Base-by-base conservation (phyloP, 2,113 vertebrate species). In the Cyanoliseus patagonus region DNA sequence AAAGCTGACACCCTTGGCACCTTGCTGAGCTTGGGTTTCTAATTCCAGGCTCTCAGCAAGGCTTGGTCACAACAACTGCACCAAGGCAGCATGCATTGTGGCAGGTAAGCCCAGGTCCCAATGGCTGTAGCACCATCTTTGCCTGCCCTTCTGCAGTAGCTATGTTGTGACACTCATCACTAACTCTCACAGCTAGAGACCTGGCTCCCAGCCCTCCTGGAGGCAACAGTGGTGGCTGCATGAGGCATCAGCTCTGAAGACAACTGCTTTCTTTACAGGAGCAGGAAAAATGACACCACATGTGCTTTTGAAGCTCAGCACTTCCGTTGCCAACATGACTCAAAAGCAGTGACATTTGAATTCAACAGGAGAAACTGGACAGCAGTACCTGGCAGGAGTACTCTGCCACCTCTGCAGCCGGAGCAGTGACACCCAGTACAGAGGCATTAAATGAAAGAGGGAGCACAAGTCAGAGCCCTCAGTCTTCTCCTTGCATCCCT, bases 391-490 rank as follows among this genome's bases (percentile, higher is more conserved):
- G 91, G 51, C 37, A 63, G n/a, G 46, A 42, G 15, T 35, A 57
- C 33, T 57, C 22, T 70, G 86, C 30, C 51, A n/a, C 82, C 14
- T 10, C 55, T 49, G 67, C 51, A 39, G 77, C 25, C 1, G 0
- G 17, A 10, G 22, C 0, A 0, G 13, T 46, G 88, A 55, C 49
- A 69, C 10, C 33, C 59, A 18, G 28, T 30, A 17, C 1, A 0
- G n/a, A 28, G 61, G 35, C 1, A 1, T 4, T 30, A 42, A 11
- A 17, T 52, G 72, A 30, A 55, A 66, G 15, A 75, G 17, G 7
- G 16, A 75, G 9, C 5, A 37, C 52, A 35, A 33, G 47, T 15
- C 35, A 37, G 35, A 75, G 44, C 17, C 25, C 27, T 39, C 33
- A 35, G 35, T 7, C 23, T 55, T 59, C 66, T 37, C 16, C 25